Base-by-base conservation (phyloP, 2,888 invertebrate species). In the Nemurella pictetii region DNA sequence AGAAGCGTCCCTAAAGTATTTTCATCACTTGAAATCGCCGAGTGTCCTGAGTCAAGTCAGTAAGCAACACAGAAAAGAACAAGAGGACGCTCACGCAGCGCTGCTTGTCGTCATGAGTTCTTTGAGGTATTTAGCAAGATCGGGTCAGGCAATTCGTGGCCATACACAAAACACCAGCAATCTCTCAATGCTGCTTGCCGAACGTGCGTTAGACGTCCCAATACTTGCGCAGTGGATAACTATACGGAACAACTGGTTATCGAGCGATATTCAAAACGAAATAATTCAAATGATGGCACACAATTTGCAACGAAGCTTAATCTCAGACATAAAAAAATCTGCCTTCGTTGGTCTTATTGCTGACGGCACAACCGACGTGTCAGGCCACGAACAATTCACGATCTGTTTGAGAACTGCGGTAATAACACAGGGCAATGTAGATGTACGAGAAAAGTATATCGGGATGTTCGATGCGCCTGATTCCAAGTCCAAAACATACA, bases 221-320 rank as follows among this genome's bases (percentile, higher is more conserved):
- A 74, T 28, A 12, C 32, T 85, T 15, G 28, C 35, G n/a, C 27
- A 74, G n/a, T 85, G 85, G 85, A 7, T 85, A 9, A 36, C 27
- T 74, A 85, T 72, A 29, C 26, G 84, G 28, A 85, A 85, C 36
- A 85, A 82, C 0, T 85, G 85, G 85, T 25, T 83, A 15, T 85
- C 83, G 72, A 35, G 30, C 26, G 85, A 85, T 30, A 82, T 85
- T 20, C 85, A 85, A 82, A 85, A 85, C 36, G 85, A 85, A 55
- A 83, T 85, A 26, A 26, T 85, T 26, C 30, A 85, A 85, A 85
- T 85, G 26, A 83, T 85, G 83, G 85, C 85, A 0, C 83, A 85
- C 78, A 55, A 30, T 3, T 29, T 85, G 25, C 85, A 82, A 15
- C 84, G 84, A 26, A 25, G 26, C 12, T 32, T 83, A 12, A 83